Evolutionary conservation across 2,113 vertebrate species (phyloP).

Genomic region (Danionella cerebrum): DNA sequence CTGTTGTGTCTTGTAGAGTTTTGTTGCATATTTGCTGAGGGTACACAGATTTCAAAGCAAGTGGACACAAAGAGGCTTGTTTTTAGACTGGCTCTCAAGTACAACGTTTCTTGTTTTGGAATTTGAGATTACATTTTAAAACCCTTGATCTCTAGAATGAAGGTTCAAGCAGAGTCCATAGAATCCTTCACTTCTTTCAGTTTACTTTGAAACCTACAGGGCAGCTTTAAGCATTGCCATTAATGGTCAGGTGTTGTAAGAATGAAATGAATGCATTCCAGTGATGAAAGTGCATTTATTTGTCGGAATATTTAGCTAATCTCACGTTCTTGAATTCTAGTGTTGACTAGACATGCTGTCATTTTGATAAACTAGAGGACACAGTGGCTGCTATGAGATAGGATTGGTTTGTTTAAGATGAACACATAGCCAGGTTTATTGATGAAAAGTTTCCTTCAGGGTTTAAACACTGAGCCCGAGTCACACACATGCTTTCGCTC

Average conservation of each 20-base stretch:
- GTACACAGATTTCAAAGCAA: background rate
- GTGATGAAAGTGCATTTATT: too few species aligned
- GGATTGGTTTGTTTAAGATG: background rate
- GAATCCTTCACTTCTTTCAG: background rate
- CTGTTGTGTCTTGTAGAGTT: slow-evolving; percentile 14
- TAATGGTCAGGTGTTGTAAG: background rate
- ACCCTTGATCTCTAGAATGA: background rate
- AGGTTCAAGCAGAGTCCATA: background rate
- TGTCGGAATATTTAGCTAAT: too few species aligned
- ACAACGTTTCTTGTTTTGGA: background rate
- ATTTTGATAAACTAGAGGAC: background rate
- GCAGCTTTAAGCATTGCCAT: background rate
- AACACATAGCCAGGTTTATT: background rate
- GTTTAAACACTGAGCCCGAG: background rate
- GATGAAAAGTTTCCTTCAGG: slow-evolving; percentile 3
- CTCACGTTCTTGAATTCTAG: background rate
- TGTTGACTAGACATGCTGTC: background rate
- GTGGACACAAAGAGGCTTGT: background rate
- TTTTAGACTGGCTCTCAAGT: background rate
- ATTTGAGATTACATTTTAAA: background rate
- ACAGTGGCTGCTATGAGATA: background rate
- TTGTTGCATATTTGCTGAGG: background rate
- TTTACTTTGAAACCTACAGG: background rate
- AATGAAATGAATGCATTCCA: background rate
- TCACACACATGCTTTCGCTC: slow-evolving; percentile 50